Base-by-base conservation (phyloP, 2,888 invertebrate genomes). In the Papilio gigon region DNA sequence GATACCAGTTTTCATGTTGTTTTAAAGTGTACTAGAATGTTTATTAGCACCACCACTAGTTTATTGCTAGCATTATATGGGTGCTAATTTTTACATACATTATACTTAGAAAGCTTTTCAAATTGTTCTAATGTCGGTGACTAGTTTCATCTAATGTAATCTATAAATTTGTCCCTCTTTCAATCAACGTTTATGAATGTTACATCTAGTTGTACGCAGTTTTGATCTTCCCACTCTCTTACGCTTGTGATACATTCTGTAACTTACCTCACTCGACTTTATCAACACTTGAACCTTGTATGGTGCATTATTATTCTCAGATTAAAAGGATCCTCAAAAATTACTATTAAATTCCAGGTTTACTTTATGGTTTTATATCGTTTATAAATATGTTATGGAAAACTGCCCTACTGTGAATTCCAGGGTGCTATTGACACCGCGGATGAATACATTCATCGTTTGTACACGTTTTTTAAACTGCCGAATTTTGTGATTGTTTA, bases 221-320 rank as follows among this genome's bases (percentile, higher is more conserved):
- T 78, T 75, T 70, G 74, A 78, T 81, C 75, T 79, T 78, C 76
- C 78, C 40, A 60, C 42, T 60, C 25, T 79, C 75, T 63, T 78
- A 77, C 74, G 79, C 80, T 81, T 84, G 75, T 67, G 71, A 75
- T 67, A 74, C 73, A 73, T 77, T 76, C 71, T 72, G 66, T 75
- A 71, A 70, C 67, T 73, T 76, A 65, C 68, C 75, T 75, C 76
- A 76, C 75, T 75, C 72, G 70, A 68, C 50, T 74, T 72, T 74
- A 72, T 73, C 75, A 78, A 80, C 81, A 81, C 79, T 77, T 77
- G 74, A 81, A 79, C 76, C 78, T 79, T 78, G 78, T 84, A 84
- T 88, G 88, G 85, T 89, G 86, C 88, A 85, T 84, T 81, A 81
- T 81, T 84, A 78, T 85, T 80, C 78, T 84, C 77, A 81, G 76